These are phyloP conservation scores for Hedya salicella DNA, from an alignment of 2,888 invertebrate genomes.

Conservation along the genomic window DNA sequence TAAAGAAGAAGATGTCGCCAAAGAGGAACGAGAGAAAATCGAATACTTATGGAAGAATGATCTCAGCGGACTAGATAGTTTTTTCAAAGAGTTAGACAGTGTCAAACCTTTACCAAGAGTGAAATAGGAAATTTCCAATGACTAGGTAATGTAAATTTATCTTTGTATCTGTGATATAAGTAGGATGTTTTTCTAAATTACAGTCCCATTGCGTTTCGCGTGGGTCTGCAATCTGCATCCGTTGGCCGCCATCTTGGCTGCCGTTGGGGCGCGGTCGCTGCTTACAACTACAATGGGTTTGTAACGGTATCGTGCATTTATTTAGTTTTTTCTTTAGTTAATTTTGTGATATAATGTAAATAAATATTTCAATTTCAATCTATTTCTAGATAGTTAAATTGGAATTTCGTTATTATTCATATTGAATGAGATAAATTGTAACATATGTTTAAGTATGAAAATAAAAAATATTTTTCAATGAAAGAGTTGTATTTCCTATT, in stretches of 20 bases:
- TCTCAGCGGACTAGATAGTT: constrained; percentile 87
- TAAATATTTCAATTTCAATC: constrained; percentile 74
- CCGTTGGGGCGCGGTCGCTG: constrained; percentile 84
- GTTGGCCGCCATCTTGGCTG: constrained; percentile 86
- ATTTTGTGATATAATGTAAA: constrained; percentile 53
- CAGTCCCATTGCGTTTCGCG: constrained; percentile 85
- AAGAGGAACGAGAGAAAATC: constrained; percentile 75
- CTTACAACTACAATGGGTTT: constrained; percentile 86
- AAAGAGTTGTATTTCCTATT: constrained; percentile 62
- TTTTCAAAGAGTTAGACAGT: constrained; percentile 87
- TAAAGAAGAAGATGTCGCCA: constrained; percentile 77
- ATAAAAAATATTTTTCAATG: constrained; percentile 71
- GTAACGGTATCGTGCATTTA: constrained; percentile 84
- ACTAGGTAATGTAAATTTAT: constrained; percentile 71
- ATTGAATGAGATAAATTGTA: constrained; percentile 82
- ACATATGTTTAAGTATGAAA: constrained; percentile 84
- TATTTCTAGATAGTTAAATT: constrained; percentile 72
- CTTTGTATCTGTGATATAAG: constrained; percentile 81
- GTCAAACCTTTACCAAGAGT: constrained; percentile 78
- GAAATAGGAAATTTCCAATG: constrained; percentile 58
- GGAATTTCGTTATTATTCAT: constrained; percentile 80
- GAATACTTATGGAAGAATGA: constrained; percentile 85
- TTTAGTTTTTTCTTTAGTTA: constrained; percentile 52
- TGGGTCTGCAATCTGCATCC: constrained; percentile 81
- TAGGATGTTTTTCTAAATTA: constrained; percentile 85